Conservation (phyloP, 1,140 invertebrate genomes). For the Phthorimaea operculella region DNA sequence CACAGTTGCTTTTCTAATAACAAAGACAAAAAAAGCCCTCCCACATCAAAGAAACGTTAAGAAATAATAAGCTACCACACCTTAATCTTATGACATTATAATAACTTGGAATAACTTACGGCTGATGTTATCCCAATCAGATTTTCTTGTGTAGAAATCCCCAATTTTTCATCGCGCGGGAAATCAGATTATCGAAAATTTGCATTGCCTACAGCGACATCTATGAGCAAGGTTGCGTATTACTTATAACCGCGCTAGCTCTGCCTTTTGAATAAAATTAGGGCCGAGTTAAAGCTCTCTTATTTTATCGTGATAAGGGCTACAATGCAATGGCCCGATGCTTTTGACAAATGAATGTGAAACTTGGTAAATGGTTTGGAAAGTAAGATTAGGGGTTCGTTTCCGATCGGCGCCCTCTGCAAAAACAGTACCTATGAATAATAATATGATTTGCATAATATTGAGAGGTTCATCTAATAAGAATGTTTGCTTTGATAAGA, state of each 20-base stretch:
- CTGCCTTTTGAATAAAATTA: constrained; percentile 2
- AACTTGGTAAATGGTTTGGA: constrained; percentile 30
- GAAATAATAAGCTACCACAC: constrained; percentile 51
- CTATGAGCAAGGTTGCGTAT: constrained; percentile 38
- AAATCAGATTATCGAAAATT: constrained; percentile 60
- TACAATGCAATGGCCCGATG: constrained; percentile 9
- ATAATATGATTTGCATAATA: constrained; percentile 62
- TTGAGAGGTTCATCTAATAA: constrained; percentile 41
- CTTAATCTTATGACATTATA: constrained; percentile 64
- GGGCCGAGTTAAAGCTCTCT: constrained; percentile 5
- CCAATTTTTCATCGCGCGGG: constrained; percentile 59
- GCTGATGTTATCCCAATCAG: constrained; percentile 57
- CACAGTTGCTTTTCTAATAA: no score
- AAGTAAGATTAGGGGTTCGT: constrained; percentile 51
- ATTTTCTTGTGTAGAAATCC: constrained; percentile 32
- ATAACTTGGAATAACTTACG: constrained; percentile 61
- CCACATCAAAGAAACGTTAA: constrained; percentile 53
- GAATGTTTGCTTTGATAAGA: constrained; percentile 55
- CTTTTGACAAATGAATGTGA: constrained; percentile 17
- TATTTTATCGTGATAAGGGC: constrained; percentile 15
- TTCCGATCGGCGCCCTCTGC: constrained; percentile 41
- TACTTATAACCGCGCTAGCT: constrained; percentile 25
- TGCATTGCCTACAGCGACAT: constrained; percentile 60
- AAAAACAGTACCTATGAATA: constrained; percentile 61
- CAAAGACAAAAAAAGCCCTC: constrained; percentile 12